Percentiles rank a stretch among this genome's conserved stretches.
Evolutionary conservation across 2,797 vertebrate genomes (phyloP).

Genomic region (Hemitrygon akajei): DNA sequence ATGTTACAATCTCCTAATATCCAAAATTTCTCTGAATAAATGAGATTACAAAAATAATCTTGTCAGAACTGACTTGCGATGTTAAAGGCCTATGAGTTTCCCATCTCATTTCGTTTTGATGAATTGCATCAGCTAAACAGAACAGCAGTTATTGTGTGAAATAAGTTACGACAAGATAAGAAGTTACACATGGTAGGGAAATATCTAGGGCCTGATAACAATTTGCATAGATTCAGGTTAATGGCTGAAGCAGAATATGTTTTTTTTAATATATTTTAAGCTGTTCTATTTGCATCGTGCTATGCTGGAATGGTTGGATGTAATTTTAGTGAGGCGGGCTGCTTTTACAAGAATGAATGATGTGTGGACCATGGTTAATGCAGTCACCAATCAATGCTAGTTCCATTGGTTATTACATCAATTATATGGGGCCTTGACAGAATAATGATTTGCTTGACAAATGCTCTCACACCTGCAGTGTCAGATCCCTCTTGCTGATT

Average conservation of each 20-base stretch:
- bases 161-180: neutral
- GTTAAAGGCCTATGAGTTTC: neutral
- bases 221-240: neutral
- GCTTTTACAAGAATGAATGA: constrained; percentile 3
- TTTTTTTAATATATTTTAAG: neutral
- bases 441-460: constrained; percentile 28
- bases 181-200: neutral
- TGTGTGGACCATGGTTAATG: neutral
- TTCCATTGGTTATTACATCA: constrained; percentile 36
- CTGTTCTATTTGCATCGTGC: neutral
- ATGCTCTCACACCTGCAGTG: constrained; percentile 65
- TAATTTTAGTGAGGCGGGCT: neutral
- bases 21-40: neutral
- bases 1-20: too few species aligned
- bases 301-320: neutral
- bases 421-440: constrained; percentile 38
- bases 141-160: neutral
- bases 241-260: neutral
- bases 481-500: constrained; percentile 54
- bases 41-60: neutral
- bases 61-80: neutral
- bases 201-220: too few species aligned
- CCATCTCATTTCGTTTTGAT: neutral
- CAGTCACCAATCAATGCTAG: constrained; percentile 25
- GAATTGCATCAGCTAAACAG: neutral